Evolutionary conservation across 2,113 vertebrate species (phyloP), one percentile per base, ranked within the genome.

Genomic region (Lepisosteus oculatus): DNA sequence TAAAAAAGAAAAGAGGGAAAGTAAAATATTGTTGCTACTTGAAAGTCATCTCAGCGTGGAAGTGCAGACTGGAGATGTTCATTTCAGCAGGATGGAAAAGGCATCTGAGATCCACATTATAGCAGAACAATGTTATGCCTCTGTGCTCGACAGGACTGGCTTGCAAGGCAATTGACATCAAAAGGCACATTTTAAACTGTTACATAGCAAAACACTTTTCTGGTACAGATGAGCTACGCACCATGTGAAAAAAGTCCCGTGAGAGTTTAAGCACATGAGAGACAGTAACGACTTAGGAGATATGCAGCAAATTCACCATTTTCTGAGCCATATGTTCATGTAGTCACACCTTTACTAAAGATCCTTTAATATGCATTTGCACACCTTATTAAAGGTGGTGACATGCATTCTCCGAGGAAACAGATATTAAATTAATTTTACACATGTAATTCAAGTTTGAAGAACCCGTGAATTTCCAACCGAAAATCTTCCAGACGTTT

Each of bases 311-410:
- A 51, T 51, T 51, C 56, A 54, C 51, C 12, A 3, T 72, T 75
- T 75, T 72, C 73, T 56, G 54, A 70, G 63, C 59, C 83, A 76
- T 80, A 78, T 82, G 80, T 83, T 83, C 76, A 70, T 76, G 67
- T n/a, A 76, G 70, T 82, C 71, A 47, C 72, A 78, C 68, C 78
- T 81, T 74, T 66, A 65, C 75, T 79, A 78, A 83, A 85, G 75
- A 83, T 79, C 78, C 74, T 69, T 65, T 14, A 74, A 71, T 29
- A 29, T 51, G 72, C 15, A 81, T 84, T 81, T 83, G 76, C 79
- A 62, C 69, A 75, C 69, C 76, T 75, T 78, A 55, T 70, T 69
- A 76, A 29, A 79, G 68, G 73, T 72, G 71, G 47, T 47, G 42
- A 72, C 13, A 41, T 45, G 65, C 68, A 73, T 69, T 77, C 61